Conservation (phyloP, 2,888 invertebrate genomes). For the Tipula lateralis region DNA sequence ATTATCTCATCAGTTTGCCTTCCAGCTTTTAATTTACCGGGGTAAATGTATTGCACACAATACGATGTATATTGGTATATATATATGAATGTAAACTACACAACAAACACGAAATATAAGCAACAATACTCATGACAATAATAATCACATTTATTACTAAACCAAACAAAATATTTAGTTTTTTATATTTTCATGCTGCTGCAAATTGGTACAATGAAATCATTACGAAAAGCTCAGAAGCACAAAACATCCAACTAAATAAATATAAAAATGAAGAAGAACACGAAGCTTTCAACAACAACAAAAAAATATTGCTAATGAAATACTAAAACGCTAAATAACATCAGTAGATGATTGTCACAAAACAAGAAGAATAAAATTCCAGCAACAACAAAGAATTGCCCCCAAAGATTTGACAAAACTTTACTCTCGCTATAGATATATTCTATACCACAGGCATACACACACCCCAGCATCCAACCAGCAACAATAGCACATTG, state of each 20-base stretch:
- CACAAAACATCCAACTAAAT: conserved; percentile 5
- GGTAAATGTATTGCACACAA: background rate
- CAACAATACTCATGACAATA: background rate
- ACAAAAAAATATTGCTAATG: background rate
- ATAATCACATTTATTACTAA: conserved; percentile 13
- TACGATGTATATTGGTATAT: background rate
- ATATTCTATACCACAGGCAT: background rate
- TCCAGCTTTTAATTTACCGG: background rate
- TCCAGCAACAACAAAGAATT: background rate
- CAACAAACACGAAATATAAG: background rate
- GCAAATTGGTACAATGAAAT: background rate
- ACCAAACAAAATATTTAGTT: background rate
- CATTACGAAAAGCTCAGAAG: conserved; percentile 4
- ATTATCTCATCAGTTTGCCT: background rate
- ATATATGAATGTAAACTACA: background rate
- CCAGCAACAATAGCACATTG: background rate
- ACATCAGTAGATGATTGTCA: background rate
- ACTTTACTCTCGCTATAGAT: background rate
- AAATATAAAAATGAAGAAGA: background rate
- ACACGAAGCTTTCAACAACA: background rate
- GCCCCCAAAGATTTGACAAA: background rate
- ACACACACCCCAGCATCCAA: background rate
- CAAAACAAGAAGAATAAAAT: background rate
- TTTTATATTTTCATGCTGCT: background rate
- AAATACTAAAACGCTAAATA: conserved; percentile 1